Evolutionary conservation across 1,140 invertebrate genomes (phyloP).

Genomic region (Sesamia nonagrioides): DNA sequence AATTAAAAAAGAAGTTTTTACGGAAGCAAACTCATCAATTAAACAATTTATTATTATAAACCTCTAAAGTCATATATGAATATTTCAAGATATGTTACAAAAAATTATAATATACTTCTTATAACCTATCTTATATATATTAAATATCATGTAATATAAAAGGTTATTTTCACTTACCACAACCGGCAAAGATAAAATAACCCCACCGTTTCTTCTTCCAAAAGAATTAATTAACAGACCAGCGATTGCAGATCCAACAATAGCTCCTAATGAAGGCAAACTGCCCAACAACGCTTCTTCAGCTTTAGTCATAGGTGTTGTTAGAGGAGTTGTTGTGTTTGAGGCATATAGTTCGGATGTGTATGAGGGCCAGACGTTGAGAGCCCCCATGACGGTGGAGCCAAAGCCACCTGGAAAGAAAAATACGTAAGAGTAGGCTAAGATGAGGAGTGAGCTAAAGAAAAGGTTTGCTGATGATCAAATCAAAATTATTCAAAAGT

Average conservation of each 20-base stretch:
- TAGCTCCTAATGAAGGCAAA: slow-evolving; percentile 84
- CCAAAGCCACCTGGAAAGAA: slow-evolving; percentile 64
- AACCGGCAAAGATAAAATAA: slow-evolving; percentile 84
- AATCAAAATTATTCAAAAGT: too few species aligned
- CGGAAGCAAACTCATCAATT: too few species aligned
- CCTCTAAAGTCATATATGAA: too few species aligned
- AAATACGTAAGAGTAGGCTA: background rate
- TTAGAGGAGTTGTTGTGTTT: slow-evolving; percentile 59
- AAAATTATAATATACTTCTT: too few species aligned
- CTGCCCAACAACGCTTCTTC: slow-evolving; percentile 75
- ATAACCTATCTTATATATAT: too few species aligned
- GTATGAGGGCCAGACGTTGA: slow-evolving; percentile 73
- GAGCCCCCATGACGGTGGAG: slow-evolving; percentile 57
- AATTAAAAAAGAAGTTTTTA: too few species aligned
- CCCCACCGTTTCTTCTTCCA: slow-evolving; percentile 88
- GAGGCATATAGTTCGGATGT: slow-evolving; percentile 58
- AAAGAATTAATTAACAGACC: slow-evolving; percentile 87
- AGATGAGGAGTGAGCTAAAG: background rate
- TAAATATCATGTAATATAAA: too few species aligned
- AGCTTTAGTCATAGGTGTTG: slow-evolving; percentile 60
- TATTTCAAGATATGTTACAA: too few species aligned
- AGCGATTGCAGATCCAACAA: slow-evolving; percentile 79
- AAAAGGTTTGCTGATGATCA: too few species aligned
- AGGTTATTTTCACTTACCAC: slow-evolving; percentile 75
- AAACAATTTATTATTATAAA: too few species aligned